Percentiles rank a stretch among this genome's conserved stretches.
These are phyloP conservation scores for Ptychadena robeensis DNA, from an alignment of 2,797 vertebrate genomes.

Conservation along the genomic window DNA sequence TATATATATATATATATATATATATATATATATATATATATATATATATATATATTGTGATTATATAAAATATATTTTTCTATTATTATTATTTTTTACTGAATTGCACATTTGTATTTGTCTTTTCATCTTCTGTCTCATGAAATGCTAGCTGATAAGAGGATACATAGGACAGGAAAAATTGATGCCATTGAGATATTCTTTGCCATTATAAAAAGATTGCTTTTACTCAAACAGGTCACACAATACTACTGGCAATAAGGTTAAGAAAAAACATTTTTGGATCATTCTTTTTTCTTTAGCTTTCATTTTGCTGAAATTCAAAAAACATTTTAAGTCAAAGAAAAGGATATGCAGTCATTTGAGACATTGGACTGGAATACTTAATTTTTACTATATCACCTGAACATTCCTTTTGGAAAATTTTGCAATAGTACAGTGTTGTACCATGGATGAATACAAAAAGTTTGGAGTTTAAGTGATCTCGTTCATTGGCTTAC, in stretches of 20 bases:
- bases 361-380: too few species aligned
- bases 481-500: too few species aligned
- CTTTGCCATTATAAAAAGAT: conserved; percentile 21
- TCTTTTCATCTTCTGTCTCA: conserved; percentile 44
- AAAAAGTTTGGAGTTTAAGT: too few species aligned
- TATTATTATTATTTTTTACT: conserved; percentile 19
- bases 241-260: conserved; percentile 24
- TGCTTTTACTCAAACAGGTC: conserved; percentile 39
- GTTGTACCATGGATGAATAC: too few species aligned
- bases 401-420: too few species aligned
- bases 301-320: not conserved
- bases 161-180: conserved; percentile 28
- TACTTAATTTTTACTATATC: too few species aligned
- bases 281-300: conserved; percentile 25
- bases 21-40: too few species aligned
- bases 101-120: conserved; percentile 23
- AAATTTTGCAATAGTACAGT: too few species aligned
- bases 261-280: conserved; percentile 4
- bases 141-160: conserved; percentile 52
- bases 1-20: too few species aligned
- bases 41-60: conserved; percentile 18
- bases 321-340: not conserved
- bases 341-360: too few species aligned
- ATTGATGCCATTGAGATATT: conserved; percentile 24
- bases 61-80: too few species aligned